phyloP scores from a whole-genome alignment of 2,113 vertebrate genomes.

The Sebastes schlegelii region DNA sequence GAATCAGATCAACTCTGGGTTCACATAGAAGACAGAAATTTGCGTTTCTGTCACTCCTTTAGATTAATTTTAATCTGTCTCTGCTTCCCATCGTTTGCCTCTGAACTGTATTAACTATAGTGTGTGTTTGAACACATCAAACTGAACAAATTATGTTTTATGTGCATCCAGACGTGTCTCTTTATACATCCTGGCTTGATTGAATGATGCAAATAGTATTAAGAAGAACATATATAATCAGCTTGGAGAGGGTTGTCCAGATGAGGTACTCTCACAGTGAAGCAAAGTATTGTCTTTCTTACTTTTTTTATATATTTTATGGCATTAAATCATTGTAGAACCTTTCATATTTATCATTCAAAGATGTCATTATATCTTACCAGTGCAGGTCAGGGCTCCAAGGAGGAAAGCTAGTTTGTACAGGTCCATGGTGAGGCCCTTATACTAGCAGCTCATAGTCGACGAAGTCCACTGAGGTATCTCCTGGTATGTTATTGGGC shows the following conservation, averaged over 20 bases:
- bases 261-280: background rate
- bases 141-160: background rate
- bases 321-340: background rate
- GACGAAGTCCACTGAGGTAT: slow-evolving; percentile 10
- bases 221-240: background rate
- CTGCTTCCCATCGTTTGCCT: background rate
- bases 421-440: slow-evolving; percentile 76
- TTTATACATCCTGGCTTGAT: background rate
- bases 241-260: background rate
- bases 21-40: background rate
- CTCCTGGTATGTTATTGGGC: slow-evolving; percentile 39
- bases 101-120: background rate
- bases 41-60: background rate
- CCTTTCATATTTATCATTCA: background rate
- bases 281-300: background rate
- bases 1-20: background rate
- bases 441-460: slow-evolving; percentile 56
- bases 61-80: background rate
- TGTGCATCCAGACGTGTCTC: background rate
- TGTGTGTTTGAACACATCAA: background rate
- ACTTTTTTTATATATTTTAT: background rate
- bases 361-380: slow-evolving; percentile 60
- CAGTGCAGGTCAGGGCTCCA: slow-evolving; percentile 69
- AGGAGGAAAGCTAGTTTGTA: slow-evolving; percentile 69
- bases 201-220: background rate